Conservation (phyloP, 2,888 invertebrate genomes). For the Eueremaeus valkanovi region DNA sequence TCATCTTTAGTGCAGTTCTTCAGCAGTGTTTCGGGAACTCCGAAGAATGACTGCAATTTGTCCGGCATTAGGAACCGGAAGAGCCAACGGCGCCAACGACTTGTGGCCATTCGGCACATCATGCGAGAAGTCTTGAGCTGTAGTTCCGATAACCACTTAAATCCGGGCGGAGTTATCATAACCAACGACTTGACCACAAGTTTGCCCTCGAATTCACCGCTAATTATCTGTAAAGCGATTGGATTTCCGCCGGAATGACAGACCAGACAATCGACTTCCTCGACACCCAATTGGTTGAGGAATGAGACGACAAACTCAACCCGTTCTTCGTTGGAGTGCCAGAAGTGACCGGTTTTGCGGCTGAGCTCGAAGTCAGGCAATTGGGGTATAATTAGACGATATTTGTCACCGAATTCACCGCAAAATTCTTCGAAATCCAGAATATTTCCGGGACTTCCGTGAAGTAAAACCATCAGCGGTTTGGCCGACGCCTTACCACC, state of each 20-base stretch:
- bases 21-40: neutral
- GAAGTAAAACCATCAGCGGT: neutral
- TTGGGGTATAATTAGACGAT: neutral
- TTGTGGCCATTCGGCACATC: neutral
- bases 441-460: slow-evolving; percentile 7
- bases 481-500: neutral
- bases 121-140: neutral
- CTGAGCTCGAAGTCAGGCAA: slow-evolving; percentile 11
- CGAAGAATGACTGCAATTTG: neutral
- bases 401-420: neutral
- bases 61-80: neutral
- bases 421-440: neutral
- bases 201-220: neutral
- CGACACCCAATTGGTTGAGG: neutral
- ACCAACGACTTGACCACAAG: neutral
- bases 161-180: neutral
- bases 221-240: neutral
- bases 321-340: slow-evolving; percentile 9
- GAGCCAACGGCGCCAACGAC: neutral
- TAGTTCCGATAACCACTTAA: neutral
- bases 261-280: neutral
- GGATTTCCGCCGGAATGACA: slow-evolving; percentile 22
- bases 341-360: neutral
- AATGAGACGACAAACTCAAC: neutral
- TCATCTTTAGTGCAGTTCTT: slow-evolving; percentile 8